Evolutionary conservation across 1,140 invertebrate genomes (phyloP), one percentile per base, ranked within the genome.

Genomic region (Calliphora vicina): DNA sequence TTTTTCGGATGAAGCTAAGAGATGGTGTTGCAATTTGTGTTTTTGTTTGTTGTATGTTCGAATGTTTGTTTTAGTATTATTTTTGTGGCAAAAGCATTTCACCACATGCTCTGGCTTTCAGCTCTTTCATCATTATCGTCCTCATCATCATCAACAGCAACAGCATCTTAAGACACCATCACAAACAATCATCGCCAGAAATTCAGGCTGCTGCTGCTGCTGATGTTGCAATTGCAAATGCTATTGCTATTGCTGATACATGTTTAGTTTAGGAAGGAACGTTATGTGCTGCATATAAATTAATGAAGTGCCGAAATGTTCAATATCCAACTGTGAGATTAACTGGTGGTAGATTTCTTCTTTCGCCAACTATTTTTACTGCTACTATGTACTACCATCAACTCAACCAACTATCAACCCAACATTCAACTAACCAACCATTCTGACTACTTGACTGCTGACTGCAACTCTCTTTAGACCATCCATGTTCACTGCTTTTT

Each of bases 271-370:
- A 23, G 17, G 20, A 25, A 25, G 9, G 61, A 20, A 67, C 61
- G 61, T 67, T 67, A 23, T 67, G 61, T 67, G 61, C 50, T 61
- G 50, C 61, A 67, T 67, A 67, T 67, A 67, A 67, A 67, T 67
- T 67, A 67, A 67, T 67, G 61, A 67, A 67, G 61, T 67, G 61
- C 61, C 61, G 61, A 67, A 67, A 67, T 67, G 61, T 67, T 67
- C 61, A 67, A 67, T 67, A 67, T 67, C 61, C 61, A 67, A 67
- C 61, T 67, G 61, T 67, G 61, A 67, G 61, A 67, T 67, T 67
- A 67, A 67, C 61, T 67, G 23, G 61, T 67, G 61, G 61, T 67
- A 67, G 61, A 67, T 67, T 67, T 50, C 17, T 67, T 10, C 20
- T 67, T 67, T 67, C 61, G n/a, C 61, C n/a, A 67, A 67, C 61